Conservation (phyloP, 1,140 invertebrate species). For the Tetraneura akinire region DNA sequence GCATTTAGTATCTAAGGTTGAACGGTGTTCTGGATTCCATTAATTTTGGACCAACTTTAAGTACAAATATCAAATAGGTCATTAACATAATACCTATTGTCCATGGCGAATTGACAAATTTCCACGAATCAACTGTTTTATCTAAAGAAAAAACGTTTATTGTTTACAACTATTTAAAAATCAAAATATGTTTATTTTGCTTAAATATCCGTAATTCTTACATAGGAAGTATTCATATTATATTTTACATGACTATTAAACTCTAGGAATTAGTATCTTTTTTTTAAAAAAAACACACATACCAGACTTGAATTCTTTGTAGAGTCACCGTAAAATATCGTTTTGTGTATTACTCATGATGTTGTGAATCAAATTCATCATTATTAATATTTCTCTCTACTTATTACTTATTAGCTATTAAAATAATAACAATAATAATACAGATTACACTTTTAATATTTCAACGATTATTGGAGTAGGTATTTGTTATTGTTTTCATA, state of each 20-base stretch:
- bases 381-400: background rate
- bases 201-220: too few species aligned
- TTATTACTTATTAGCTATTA: background rate
- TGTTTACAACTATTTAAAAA: too few species aligned
- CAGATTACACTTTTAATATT: too few species aligned
- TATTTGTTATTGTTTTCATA: too few species aligned
- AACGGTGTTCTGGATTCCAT: conserved; percentile 63
- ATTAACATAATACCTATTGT: conserved; percentile 63
- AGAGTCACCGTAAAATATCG: background rate
- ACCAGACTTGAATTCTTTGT: conserved; percentile 27
- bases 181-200: too few species aligned
- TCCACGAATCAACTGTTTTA: conserved; percentile 66
- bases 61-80: conserved; percentile 70
- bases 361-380: background rate
- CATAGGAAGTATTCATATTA: too few species aligned
- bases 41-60: conserved; percentile 72
- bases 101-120: conserved; percentile 66
- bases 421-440: too few species aligned
- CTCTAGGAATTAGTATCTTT: too few species aligned
- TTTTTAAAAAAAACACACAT: too few species aligned
- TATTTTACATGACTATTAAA: too few species aligned
- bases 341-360: background rate
- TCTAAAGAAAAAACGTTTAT: conserved; percentile 65
- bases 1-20: conserved; percentile 61
- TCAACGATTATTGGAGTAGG: too few species aligned